Conservation (phyloP, 1,140 invertebrate genomes). For the Aporrectodea caliginosa region DNA sequence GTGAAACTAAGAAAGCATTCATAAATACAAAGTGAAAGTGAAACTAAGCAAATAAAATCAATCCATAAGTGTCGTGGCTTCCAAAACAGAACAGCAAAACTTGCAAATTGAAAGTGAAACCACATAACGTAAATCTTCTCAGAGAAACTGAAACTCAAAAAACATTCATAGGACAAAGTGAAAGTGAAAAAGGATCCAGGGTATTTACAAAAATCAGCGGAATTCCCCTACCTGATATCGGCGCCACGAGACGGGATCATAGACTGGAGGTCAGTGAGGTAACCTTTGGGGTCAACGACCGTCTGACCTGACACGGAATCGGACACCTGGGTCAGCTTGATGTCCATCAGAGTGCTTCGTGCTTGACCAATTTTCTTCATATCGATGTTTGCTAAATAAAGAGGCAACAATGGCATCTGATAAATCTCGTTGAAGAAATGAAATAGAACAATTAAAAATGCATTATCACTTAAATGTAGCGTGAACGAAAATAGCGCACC, state of each 20-base stretch:
- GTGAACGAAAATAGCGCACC: too few species aligned
- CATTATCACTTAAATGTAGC: too few species aligned
- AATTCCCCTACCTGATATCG: slow-evolving; percentile 76
- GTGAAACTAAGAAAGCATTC: too few species aligned
- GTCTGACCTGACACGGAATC: slow-evolving; percentile 99
- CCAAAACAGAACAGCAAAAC: neutral
- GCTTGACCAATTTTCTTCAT: slow-evolving; percentile 96
- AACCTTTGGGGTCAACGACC: slow-evolving; percentile 98
- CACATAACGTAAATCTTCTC: slow-evolving; percentile 4
- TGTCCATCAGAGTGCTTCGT: slow-evolving; percentile 98
- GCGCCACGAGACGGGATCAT: slow-evolving; percentile 98
- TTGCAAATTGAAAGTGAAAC: neutral
- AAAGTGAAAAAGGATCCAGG: too few species aligned
- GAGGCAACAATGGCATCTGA: too few species aligned
- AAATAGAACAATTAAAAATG: too few species aligned
- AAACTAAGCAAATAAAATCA: too few species aligned
- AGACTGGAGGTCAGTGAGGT: slow-evolving; percentile 95
- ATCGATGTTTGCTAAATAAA: slow-evolving; percentile 73
- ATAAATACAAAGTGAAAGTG: too few species aligned
- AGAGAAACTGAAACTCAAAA: neutral
- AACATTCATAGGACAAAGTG: too few species aligned
- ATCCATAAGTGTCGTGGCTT: too few species aligned
- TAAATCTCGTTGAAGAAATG: too few species aligned
- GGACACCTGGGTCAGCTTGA: slow-evolving; percentile 95
- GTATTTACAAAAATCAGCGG: too few species aligned